Evolutionary conservation across 2,888 invertebrate species (phyloP), one percentile per base, ranked within the genome.

Genomic region (Boloria euphrosyne): DNA sequence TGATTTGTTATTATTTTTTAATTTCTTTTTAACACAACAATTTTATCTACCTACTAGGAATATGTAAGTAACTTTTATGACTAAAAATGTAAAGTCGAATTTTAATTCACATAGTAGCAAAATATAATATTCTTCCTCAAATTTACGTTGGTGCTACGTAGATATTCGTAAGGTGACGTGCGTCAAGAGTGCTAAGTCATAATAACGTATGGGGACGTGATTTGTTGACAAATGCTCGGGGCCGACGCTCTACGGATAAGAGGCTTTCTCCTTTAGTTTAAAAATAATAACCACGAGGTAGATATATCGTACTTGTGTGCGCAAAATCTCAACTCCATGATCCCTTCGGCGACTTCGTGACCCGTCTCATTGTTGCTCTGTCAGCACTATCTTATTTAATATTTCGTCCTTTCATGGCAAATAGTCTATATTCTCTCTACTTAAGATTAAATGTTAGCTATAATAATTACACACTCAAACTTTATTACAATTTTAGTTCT

Each of bases 211-310:
- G 77, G 76, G 78, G 78, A 80, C 82, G 84, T 84, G 86, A 86
- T 87, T 86, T 80, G 83, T 82, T 85, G 87, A 85, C 83, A 85
- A 85, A 86, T 83, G 81, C 79, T 81, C 70, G 73, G 75, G 76
- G 74, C 77, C 73, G 63, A 61, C 66, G 66, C 63, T 54, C 66
- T 61, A 54, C 61, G 58, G 62, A 66, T 70, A 78, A 79, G 80
- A 73, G 75, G 82, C 77, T 83, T 80, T 80, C 72, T 77, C 71
- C 73, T 81, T 74, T 77, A 78, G 79, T 82, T 82, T 80, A 81
- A 84, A 86, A 85, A 85, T 82, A 83, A 85, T 82, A 83, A 78
- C 73, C 76, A 71, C 59, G 44, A 67, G 62, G 68, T 52, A 66
- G 79, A 76, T 77, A 75, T 76, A 57, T 53, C 55, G 67, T 57